phyloP scores from a whole-genome alignment of 2,113 vertebrate genomes.

The Dicaeum eximium region DNA sequence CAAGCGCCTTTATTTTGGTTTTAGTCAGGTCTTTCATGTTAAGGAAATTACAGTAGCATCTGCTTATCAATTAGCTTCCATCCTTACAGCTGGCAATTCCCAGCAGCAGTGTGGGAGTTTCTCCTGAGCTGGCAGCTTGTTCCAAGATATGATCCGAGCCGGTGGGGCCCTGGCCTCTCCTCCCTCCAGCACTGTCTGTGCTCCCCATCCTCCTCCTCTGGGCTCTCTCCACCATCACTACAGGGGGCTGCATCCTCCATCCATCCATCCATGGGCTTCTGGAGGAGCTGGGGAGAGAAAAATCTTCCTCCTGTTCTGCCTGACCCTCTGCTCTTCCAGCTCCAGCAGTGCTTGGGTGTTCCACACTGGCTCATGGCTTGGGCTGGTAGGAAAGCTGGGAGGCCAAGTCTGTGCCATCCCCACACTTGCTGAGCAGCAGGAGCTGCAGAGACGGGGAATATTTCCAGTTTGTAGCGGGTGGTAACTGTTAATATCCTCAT shows the following conservation, averaged over 20 bases:
- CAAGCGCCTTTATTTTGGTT: background rate
- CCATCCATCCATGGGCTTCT: too few relatives aligned
- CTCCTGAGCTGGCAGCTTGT: background rate
- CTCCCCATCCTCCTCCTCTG: background rate
- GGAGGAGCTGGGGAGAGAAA: background rate
- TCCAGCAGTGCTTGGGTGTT: background rate
- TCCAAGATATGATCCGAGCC: accelerated
- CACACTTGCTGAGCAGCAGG: background rate
- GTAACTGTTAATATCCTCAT: constrained; percentile 57
- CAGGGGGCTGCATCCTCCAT: accelerated
- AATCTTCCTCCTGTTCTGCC: background rate
- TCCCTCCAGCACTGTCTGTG: background rate
- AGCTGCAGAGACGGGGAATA: background rate
- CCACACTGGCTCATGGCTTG: accelerated
- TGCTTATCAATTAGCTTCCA: background rate
- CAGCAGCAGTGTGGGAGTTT: background rate
- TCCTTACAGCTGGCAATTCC: background rate
- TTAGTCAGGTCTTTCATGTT: background rate
- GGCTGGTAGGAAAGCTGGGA: background rate
- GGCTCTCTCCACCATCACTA: background rate
- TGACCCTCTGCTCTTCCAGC: background rate
- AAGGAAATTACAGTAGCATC: background rate
- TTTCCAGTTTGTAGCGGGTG: constrained; percentile 43
- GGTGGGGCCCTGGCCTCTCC: accelerated
- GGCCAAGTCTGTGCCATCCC: background rate